These are phyloP conservation scores for Channa argus DNA, from an alignment of 2,113 vertebrate species.

Conservation along the genomic window DNA sequence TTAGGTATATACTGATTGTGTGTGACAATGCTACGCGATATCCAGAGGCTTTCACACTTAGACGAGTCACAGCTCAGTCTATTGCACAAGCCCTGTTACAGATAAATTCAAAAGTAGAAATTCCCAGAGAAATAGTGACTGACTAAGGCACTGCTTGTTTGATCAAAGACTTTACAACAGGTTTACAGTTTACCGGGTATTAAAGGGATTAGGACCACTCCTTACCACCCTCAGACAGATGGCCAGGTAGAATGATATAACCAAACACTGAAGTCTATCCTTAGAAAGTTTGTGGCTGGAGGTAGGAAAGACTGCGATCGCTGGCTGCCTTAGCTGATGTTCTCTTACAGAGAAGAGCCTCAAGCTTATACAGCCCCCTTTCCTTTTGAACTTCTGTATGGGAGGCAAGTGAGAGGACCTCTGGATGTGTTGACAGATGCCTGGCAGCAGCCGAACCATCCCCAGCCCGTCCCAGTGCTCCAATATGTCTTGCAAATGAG, in stretches of 20 bases:
- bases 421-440: background rate
- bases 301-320: conserved; percentile 9
- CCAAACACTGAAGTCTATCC: conserved; percentile 13
- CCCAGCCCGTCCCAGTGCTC: too few species aligned
- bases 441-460: too few species aligned
- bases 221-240: background rate
- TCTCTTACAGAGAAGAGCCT: background rate
- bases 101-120: background rate
- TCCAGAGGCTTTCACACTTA: too few species aligned
- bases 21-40: background rate
- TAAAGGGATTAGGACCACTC: conserved; percentile 1
- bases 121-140: background rate
- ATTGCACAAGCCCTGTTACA: background rate
- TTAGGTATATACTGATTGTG: background rate
- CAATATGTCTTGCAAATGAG: too few species aligned
- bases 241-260: background rate
- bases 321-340: conserved; percentile 7
- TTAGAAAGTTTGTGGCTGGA: background rate
- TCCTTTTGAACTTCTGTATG: background rate
- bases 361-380: background rate
- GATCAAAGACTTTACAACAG: background rate
- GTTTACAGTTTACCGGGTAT: background rate
- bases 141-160: background rate
- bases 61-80: background rate
- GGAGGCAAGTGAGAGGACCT: background rate